Conservation (phyloP, 35 echinoderm and acorn worm genomes). For the Anneissia japonica region DNA sequence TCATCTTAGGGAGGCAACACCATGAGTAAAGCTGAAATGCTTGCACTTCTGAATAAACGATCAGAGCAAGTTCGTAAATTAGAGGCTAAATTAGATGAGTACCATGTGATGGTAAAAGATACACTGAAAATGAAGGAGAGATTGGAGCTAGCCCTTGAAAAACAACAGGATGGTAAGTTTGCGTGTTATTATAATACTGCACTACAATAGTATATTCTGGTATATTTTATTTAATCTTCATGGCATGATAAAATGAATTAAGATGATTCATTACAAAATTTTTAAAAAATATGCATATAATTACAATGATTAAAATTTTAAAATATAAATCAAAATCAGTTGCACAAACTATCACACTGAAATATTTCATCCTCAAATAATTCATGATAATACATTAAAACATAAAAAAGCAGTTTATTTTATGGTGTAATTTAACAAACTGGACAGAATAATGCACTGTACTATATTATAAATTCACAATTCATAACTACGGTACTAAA, state of each 20-base stretch:
- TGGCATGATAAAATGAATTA: slow-evolving; percentile 17
- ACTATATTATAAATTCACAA: too few relatives aligned
- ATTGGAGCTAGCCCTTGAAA: slow-evolving; percentile 50
- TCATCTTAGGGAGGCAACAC: neutral
- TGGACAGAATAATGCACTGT: too few relatives aligned
- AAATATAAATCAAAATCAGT: too few relatives aligned
- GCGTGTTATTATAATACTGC: neutral
- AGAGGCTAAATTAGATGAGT: slow-evolving; percentile 85
- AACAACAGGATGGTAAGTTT: slow-evolving; percentile 82
- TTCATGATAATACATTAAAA: too few relatives aligned
- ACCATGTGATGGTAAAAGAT: slow-evolving; percentile 73
- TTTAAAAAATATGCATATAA: too few relatives aligned
- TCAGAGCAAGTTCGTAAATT: slow-evolving; percentile 63
- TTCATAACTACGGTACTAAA: too few relatives aligned
- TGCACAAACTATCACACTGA: too few relatives aligned
- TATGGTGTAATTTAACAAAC: too few relatives aligned
- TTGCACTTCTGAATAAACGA: neutral
- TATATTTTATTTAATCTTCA: neutral
- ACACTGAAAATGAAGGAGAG: slow-evolving; percentile 83
- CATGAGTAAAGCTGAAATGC: neutral
- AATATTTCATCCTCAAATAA: too few relatives aligned
- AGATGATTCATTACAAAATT: neutral
- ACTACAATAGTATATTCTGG: neutral
- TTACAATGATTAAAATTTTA: too few relatives aligned
- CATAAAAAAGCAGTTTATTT: too few relatives aligned